phyloP scores from a whole-genome alignment of 2,113 vertebrate species.

The Athene cunicularia region DNA sequence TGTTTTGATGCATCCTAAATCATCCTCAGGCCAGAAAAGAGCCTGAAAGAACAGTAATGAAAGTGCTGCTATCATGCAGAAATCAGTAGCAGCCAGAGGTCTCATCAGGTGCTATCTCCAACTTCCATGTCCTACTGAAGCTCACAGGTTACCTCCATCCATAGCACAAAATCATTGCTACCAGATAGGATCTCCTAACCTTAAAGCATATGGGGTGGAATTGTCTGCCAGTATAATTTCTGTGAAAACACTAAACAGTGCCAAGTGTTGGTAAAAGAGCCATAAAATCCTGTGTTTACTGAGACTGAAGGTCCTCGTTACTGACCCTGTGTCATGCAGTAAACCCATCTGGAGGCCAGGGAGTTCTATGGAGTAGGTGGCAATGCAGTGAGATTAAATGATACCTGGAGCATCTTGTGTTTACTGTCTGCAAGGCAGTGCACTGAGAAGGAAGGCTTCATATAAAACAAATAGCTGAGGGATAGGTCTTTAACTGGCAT shows the following conservation, averaged over 20 bases:
- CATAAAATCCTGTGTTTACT: not conserved
- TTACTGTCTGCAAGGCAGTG: not conserved
- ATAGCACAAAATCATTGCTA: not conserved
- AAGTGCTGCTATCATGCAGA: not conserved
- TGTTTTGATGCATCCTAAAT: not conserved
- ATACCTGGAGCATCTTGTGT: rapidly evolving
- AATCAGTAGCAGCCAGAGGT: not conserved
- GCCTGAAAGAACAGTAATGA: not conserved
- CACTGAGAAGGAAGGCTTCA: not conserved
- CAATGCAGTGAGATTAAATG: not conserved
- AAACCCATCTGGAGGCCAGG: not conserved
- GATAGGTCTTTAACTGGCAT: rapidly evolving
- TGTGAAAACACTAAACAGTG: not conserved
- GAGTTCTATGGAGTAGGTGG: not conserved
- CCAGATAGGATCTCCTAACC: not conserved
- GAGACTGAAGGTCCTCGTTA: not conserved
- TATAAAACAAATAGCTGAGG: not conserved
- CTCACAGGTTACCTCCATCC: not conserved
- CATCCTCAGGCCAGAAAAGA: not conserved
- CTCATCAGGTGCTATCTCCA: not conserved
- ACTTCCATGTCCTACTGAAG: not conserved
- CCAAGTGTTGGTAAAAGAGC: rapidly evolving
- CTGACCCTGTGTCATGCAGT: not conserved
- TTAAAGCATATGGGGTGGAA: not conserved
- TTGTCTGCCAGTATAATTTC: not conserved